A percentile compares a stretch with the other conserved stretches of the same genome.
phyloP scores from a whole-genome alignment of 1,140 invertebrate species.

The Zelostemma sp. region DNA sequence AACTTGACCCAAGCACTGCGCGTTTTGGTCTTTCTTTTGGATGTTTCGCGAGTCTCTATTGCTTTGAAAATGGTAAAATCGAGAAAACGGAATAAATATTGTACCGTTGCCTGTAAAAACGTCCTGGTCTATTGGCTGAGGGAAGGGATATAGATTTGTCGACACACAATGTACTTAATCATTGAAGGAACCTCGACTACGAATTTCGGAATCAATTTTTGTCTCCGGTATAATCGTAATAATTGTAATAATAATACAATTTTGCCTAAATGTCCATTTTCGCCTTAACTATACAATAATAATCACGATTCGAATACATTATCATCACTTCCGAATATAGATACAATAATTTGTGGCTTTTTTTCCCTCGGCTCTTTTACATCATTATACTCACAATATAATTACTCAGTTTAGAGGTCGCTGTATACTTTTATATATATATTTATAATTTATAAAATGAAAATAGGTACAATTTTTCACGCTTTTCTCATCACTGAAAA shows the following conservation, averaged over 20 bases:
- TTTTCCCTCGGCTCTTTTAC: constrained; percentile 56
- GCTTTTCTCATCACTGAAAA: constrained; percentile 66
- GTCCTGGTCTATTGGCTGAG: constrained; percentile 50
- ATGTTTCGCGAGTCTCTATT: constrained; percentile 32
- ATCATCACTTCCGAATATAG: constrained; percentile 70
- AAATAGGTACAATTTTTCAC: constrained; percentile 72
- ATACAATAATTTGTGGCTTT: constrained; percentile 66
- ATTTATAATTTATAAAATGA: constrained; percentile 71
- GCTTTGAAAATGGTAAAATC: constrained; percentile 24
- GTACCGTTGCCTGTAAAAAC: constrained; percentile 48
- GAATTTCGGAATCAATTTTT: constrained; percentile 51
- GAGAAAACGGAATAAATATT: constrained; percentile 47
- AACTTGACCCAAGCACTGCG: constrained; percentile 37
- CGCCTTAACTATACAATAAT: constrained; percentile 69
- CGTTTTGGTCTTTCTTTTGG: constrained; percentile 29
- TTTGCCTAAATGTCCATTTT: constrained; percentile 63
- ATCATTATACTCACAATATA: constrained; percentile 66
- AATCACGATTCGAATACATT: constrained; percentile 69
- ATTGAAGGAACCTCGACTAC: constrained; percentile 57
- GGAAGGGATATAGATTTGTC: constrained; percentile 62
- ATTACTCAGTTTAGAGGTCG: constrained; percentile 65
- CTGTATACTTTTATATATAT: constrained; percentile 69
- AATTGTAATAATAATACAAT: constrained; percentile 57
- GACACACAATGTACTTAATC: constrained; percentile 67
- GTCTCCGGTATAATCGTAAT: constrained; percentile 43